Evolutionary conservation across 2,888 invertebrate genomes (phyloP).

Genomic region (Stratiomys singularior): DNA sequence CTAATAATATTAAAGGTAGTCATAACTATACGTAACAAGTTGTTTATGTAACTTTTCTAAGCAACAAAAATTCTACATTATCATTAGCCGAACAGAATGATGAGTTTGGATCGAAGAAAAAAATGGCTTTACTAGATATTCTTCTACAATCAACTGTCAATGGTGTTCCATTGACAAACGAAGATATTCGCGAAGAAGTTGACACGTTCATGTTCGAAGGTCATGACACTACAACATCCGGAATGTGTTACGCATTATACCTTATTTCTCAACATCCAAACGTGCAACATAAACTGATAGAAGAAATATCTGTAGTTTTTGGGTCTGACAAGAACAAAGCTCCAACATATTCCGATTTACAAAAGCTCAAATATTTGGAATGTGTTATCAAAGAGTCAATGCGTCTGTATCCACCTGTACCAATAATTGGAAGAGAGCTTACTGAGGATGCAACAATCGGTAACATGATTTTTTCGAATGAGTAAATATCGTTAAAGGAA

Average conservation of each 20-base stretch:
- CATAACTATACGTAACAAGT: neutral
- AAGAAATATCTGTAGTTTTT: slow-evolving; percentile 57
- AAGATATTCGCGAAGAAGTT: slow-evolving; percentile 74
- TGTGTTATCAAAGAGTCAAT: slow-evolving; percentile 75
- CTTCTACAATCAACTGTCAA: slow-evolving; percentile 70
- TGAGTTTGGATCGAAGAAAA: slow-evolving; percentile 68
- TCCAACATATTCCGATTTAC: slow-evolving; percentile 55
- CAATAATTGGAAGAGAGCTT: slow-evolving; percentile 70
- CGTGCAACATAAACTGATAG: slow-evolving; percentile 58
- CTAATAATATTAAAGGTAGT: neutral
- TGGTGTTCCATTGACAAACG: slow-evolving; percentile 68
- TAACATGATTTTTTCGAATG: slow-evolving; percentile 58
- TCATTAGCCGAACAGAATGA: slow-evolving; percentile 50
- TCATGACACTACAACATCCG: slow-evolving; percentile 62
- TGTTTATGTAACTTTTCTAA: neutral
- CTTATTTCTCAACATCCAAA: slow-evolving; percentile 58
- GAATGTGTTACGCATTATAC: slow-evolving; percentile 57
- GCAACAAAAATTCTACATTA: too few relatives aligned
- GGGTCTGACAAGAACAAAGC: slow-evolving; percentile 55
- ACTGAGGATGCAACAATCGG: slow-evolving; percentile 68
- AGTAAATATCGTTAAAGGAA: too few relatives aligned
- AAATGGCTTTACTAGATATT: slow-evolving; percentile 74
- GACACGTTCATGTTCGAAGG: slow-evolving; percentile 78
- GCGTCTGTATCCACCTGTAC: slow-evolving; percentile 74
- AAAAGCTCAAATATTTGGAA: slow-evolving; percentile 66